Evolutionary conservation across 2,797 vertebrate species (phyloP).

Genomic region (Sylvia borin): DNA sequence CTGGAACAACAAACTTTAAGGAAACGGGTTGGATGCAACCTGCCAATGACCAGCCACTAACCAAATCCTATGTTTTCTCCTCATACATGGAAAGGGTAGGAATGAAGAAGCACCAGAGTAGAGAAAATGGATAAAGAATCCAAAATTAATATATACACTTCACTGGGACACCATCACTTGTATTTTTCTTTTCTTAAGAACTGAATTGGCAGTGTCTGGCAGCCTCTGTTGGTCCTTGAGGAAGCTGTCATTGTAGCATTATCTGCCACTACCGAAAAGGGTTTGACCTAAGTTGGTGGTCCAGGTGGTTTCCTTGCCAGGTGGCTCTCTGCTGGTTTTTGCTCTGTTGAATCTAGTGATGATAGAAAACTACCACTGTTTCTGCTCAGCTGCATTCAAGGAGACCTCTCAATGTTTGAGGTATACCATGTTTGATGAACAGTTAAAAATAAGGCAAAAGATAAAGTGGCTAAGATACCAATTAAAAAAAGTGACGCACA

Average conservation of each 20-base stretch:
- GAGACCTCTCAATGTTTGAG: neutral
- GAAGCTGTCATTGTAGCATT: neutral
- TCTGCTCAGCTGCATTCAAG: neutral
- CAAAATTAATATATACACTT: neutral
- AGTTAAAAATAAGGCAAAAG: neutral
- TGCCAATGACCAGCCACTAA: neutral
- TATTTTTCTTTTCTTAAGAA: neutral
- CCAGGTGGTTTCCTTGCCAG: neutral
- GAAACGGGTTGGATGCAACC: neutral
- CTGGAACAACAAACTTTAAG: neutral
- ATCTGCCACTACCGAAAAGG: neutral
- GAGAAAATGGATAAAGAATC: neutral
- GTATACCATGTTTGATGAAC: neutral
- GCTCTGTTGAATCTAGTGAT: neutral
- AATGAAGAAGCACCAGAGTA: neutral
- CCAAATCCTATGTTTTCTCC: neutral
- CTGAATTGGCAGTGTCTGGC: neutral
- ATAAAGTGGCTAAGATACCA: neutral
- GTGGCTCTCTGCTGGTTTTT: rapidly evolving
- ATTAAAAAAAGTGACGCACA: neutral
- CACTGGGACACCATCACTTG: neutral
- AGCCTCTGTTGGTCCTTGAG: neutral
- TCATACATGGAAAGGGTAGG: neutral
- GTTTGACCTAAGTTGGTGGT: neutral
- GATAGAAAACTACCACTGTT: neutral